These are phyloP conservation scores for Sebastes steindachneri DNA, from an alignment of 2,797 vertebrate species.

Conservation along the genomic window DNA sequence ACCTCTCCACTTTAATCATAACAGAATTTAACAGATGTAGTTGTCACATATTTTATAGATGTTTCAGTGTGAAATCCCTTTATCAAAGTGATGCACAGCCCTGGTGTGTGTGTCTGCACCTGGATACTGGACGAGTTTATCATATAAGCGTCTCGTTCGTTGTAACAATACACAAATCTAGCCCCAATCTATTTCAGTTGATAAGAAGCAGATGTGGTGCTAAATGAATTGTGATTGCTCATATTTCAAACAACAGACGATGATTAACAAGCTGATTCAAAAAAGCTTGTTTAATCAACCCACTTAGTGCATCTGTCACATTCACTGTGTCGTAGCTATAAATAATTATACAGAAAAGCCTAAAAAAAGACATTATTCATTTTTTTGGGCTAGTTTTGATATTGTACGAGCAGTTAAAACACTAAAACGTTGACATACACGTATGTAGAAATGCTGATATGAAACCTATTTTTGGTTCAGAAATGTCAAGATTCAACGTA, in stretches of 20 bases:
- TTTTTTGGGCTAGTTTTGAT: not conserved
- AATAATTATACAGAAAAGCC: not conserved
- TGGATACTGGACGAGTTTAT: constrained; percentile 4
- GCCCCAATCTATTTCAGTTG: constrained; percentile 1
- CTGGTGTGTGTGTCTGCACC: not conserved
- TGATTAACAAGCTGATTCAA: constrained; percentile 22
- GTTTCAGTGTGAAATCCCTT: not conserved
- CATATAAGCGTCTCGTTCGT: not conserved
- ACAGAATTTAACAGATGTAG: not conserved
- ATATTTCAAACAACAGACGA: constrained; percentile 2
- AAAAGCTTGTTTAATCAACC: constrained; percentile 10
- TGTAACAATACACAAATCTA: constrained; percentile 8
- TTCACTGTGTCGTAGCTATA: not conserved
- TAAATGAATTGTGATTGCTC: constrained; percentile 22
- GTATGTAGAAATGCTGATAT: too few species aligned
- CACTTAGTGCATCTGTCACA: not conserved
- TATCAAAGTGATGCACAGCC: constrained; percentile 5
- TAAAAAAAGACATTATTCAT: not conserved
- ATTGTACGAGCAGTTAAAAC: too few species aligned
- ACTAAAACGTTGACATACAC: too few species aligned
- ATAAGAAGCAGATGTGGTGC: constrained; percentile 41
- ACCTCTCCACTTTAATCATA: not conserved
- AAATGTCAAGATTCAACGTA: too few species aligned
- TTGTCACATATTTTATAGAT: not conserved
- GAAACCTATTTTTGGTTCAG: too few species aligned